A percentile compares a stretch with the other conserved stretches of the same genome.
phyloP scores from a whole-genome alignment of 2,113 vertebrate genomes.

The Protobothrops mucrosquamatus region DNA sequence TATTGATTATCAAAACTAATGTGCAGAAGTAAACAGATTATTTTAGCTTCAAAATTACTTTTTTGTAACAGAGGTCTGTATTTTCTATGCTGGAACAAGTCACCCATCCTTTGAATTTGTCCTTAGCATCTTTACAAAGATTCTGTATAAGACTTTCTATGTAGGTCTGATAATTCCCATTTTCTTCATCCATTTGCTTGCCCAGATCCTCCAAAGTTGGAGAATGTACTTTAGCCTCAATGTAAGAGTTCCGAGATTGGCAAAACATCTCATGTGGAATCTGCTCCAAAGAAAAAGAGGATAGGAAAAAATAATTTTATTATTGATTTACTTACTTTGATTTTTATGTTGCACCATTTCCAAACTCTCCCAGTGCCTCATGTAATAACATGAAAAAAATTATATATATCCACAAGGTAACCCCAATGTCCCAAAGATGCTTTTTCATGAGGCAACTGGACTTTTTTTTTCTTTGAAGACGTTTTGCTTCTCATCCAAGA shows the following conservation, averaged over 20 bases:
- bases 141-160: slow-evolving; percentile 83
- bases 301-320: neutral
- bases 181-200: slow-evolving; percentile 82
- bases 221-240: slow-evolving; percentile 86
- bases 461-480: too few relatives aligned
- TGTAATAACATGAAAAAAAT: neutral
- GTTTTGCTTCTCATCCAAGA: too few relatives aligned
- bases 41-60: slow-evolving; percentile 69
- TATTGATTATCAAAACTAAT: neutral
- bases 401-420: neutral
- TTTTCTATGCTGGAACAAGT: slow-evolving; percentile 83
- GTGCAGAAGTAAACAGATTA: neutral
- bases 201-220: slow-evolving; percentile 86
- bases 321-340: neutral
- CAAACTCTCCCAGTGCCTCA: neutral
- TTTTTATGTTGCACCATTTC: neutral
- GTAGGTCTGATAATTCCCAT: slow-evolving; percentile 79
- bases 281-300: slow-evolving; percentile 62
- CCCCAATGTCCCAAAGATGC: neutral
- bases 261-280: slow-evolving; percentile 91
- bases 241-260: slow-evolving; percentile 88
- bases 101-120: slow-evolving; percentile 95
- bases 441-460: too few relatives aligned
- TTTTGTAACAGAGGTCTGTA: slow-evolving; percentile 91
- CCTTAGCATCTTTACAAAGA: slow-evolving; percentile 88